These are phyloP conservation scores for Rhizoglyphus robini DNA, from an alignment of 1,140 invertebrate genomes.

Conservation along the genomic window DNA sequence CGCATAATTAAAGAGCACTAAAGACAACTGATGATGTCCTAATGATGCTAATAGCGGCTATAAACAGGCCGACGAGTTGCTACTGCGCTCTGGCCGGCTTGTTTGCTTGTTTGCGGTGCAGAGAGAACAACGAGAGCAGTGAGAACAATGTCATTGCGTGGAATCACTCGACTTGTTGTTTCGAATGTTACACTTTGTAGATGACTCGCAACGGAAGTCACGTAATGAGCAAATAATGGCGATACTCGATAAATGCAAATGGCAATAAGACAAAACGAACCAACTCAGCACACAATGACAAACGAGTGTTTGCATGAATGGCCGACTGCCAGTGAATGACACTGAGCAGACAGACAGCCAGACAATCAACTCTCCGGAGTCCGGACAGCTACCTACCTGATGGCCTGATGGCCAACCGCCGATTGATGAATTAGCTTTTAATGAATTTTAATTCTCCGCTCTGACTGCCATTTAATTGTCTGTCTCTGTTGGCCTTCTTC, in stretches of 20 bases:
- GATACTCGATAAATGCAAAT: not conserved
- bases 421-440: constrained; percentile 12
- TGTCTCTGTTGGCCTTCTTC: not conserved
- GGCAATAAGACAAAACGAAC: not conserved
- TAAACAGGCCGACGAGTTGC: too few species aligned
- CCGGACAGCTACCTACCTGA: too few species aligned
- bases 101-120: too few species aligned
- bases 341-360: too few species aligned
- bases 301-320: not conserved
- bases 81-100: too few species aligned
- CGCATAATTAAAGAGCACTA: constrained; percentile 15
- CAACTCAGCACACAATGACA: not conserved
- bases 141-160: too few species aligned
- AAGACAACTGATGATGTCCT: not conserved
- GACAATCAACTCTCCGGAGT: too few species aligned
- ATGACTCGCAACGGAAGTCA: constrained; percentile 1
- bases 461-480: constrained; percentile 1
- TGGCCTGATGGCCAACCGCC: not conserved
- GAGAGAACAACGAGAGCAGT: too few species aligned
- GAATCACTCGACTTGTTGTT: too few species aligned
- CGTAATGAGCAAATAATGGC: constrained; percentile 4
- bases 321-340: too few species aligned
- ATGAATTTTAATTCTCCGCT: not conserved
- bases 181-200: too few species aligned
- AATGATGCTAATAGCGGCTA: constrained; percentile 5